These are phyloP conservation scores for Pipistrellus pygmaeus DNA, from an alignment of 2,797 vertebrate genomes.

Conservation along the genomic window DNA sequence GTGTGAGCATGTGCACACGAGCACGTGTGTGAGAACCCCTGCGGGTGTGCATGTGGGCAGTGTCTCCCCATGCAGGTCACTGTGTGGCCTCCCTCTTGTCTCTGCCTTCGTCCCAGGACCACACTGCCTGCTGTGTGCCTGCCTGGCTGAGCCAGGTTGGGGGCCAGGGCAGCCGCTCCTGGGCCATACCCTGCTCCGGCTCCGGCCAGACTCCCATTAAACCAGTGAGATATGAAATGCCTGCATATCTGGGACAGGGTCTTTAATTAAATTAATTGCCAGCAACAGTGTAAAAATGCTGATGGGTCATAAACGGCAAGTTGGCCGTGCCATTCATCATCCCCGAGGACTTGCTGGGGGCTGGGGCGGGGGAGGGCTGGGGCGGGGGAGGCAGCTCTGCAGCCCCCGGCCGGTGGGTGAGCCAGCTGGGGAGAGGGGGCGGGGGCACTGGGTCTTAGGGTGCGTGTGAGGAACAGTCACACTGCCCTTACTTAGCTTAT, in stretches of 20 bases:
- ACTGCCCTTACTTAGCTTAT: background rate
- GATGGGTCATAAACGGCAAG: slow-evolving; percentile 94
- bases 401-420: background rate
- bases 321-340: slow-evolving; percentile 92
- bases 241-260: slow-evolving; percentile 91
- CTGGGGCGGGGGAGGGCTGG: slow-evolving; percentile 74
- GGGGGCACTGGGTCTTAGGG: background rate
- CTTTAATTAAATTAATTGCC: slow-evolving; percentile 99
- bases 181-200: background rate
- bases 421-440: background rate
- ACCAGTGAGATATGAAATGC: slow-evolving; percentile 93
- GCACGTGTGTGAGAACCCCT: background rate
- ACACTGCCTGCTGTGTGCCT: too few relatives aligned
- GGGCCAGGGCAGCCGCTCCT: background rate
- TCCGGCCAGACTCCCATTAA: slow-evolving; percentile 86
- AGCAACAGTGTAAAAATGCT: slow-evolving; percentile 93
- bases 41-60: background rate
- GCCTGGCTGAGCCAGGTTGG: background rate
- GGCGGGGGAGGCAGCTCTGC: slow-evolving; percentile 15
- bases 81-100: fast-evolving
- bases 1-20: background rate
- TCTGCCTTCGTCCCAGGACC: background rate
- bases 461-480: fast-evolving
- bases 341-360: slow-evolving; percentile 87
- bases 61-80: background rate